These are phyloP conservation scores for Tringa solitaria DNA, from an alignment of 2,113 vertebrate species.

Conservation along the genomic window DNA sequence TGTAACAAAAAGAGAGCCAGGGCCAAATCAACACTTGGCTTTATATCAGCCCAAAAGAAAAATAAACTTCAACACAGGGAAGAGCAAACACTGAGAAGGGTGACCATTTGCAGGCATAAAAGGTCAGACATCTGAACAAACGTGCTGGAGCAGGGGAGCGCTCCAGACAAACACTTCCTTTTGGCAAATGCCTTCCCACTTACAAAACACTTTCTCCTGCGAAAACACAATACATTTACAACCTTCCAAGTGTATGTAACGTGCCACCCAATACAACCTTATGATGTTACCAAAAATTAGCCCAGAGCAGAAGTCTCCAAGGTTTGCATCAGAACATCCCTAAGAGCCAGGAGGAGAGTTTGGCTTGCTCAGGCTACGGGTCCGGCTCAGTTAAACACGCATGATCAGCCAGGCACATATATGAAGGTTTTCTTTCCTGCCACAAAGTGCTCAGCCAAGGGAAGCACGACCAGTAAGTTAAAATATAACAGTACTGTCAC, in stretches of 20 bases:
- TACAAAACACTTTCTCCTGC: not conserved
- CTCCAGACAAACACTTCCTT: not conserved
- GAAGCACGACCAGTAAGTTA: not conserved
- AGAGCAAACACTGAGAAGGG: not conserved
- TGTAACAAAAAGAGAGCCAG: not conserved
- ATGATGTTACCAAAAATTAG: not conserved
- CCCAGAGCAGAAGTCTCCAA: not conserved
- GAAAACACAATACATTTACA: not conserved
- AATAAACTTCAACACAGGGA: not conserved
- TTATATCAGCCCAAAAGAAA: not conserved
- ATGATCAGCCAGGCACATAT: not conserved
- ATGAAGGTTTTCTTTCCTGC: not conserved
- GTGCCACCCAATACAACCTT: accelerated
- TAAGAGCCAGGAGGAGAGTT: not conserved
- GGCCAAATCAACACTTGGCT: not conserved
- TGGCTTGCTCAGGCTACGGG: accelerated
- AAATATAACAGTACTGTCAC: not conserved
- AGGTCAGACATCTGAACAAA: not conserved
- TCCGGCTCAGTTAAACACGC: not conserved
- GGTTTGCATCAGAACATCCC: not conserved
- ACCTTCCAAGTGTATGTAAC: not conserved
- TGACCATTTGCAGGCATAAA: not conserved
- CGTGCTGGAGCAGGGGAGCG: not conserved
- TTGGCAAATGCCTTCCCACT: not conserved
- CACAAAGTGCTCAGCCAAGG: not conserved